Percentiles rank a stretch among this genome's conserved stretches.
phyloP scores from a whole-genome alignment of 2,113 vertebrate genomes.

The Colius striatus region DNA sequence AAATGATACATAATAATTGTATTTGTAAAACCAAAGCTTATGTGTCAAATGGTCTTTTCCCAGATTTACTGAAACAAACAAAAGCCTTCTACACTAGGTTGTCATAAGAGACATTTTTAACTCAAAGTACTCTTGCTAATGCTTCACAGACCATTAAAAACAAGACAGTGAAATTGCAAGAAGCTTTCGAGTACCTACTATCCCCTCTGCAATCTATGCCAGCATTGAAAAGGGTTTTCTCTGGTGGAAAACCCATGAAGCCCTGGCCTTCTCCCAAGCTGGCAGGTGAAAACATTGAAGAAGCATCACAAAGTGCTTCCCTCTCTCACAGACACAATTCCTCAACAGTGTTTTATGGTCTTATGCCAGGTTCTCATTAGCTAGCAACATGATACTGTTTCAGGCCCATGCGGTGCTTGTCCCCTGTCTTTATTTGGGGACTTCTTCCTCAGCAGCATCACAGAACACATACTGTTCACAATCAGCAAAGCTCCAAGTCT shows the following conservation, averaged over 20 bases:
- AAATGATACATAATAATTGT: neutral
- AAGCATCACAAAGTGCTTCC: neutral
- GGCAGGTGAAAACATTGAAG: neutral
- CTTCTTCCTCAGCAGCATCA: neutral
- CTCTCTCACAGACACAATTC: neutral
- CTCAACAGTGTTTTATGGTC: neutral
- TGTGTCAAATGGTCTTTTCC: neutral
- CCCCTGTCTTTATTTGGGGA: neutral
- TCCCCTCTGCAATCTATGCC: neutral
- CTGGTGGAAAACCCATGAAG: neutral
- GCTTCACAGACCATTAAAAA: neutral
- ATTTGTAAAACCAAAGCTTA: neutral
- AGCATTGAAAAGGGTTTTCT: neutral
- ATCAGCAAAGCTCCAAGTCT: accelerated
- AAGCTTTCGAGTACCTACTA: neutral
- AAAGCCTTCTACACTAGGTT: neutral
- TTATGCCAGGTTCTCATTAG: neutral
- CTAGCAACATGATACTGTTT: neutral
- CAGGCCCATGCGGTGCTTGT: neutral
- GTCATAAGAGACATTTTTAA: neutral
- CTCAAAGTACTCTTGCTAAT: neutral
- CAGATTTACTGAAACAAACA: neutral
- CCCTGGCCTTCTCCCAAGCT: neutral
- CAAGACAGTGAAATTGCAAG: neutral
- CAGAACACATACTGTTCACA: neutral